Base-by-base conservation (phyloP, 2,888 invertebrate species). In the Pristionchus entomophagus region DNA sequence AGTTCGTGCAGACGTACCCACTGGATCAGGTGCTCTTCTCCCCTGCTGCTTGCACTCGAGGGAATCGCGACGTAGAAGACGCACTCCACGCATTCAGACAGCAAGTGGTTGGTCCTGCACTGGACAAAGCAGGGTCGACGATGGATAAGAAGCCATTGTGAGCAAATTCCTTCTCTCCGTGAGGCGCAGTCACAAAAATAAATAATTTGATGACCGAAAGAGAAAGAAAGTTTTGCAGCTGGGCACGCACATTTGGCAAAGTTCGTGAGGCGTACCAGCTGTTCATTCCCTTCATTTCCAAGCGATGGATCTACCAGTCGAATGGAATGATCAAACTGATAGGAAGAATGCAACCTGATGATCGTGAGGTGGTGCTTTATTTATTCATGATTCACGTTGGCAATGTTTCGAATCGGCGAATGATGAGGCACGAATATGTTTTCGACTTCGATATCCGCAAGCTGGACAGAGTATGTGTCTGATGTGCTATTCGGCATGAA, bases 391-490 rank as follows among this genome's bases (percentile, higher is more conserved):
- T 45, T 45, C 45, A 10, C 14, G 45, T 45, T 45, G 6, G 14
- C 45, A 45, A 14, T 14, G 8, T 45, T 45, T 45, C 45, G 45
- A n/a, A n/a, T n/a, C 14, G 45, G 45, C 45, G 8, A 45, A 6
- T 45, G 14, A 45, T 45, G 14, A 10, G 14, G 45, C 14, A 45
- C 6, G 45, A 45, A 45, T 14, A 45, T 10, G 8, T 12, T 12
- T 65, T 65, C 65, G 65, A 65, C 19, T 65, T 65, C 19, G 65
- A 65, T 29, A 29, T 65, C 32, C 65, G 65, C 32, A 65, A 65
- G 65, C 14, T 65, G 65, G 65, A 65, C 10, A 5, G 65, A n/a
- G 6, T 65, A 65, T 19, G 19, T 65, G 4, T 32, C 65, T 29
- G 65, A 65, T 29, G 29, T 65, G 12, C 3, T 65, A 5, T 35